Evolutionary conservation across 1,140 invertebrate genomes (phyloP), one percentile per base, ranked within the genome.

Genomic region (Episyrphus balteatus): DNA sequence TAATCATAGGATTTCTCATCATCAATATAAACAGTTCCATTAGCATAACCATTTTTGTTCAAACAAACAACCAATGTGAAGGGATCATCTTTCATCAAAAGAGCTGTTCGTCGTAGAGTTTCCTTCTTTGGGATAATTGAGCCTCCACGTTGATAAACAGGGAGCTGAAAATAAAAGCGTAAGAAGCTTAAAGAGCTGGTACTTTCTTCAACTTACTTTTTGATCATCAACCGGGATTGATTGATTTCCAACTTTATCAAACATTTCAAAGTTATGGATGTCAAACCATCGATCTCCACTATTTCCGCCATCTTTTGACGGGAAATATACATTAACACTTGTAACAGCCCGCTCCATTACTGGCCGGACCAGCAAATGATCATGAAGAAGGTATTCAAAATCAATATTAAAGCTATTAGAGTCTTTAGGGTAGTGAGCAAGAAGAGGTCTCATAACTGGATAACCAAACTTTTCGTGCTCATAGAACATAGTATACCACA

Each of bases 401-500:
- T 98, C 92, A 47, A 95, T 84, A 19, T 76, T 75, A 62, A 86
- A 92, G 0, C 83, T 80, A 17, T 82, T 74, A 32, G 74, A 70
- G 59, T 99, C 95, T 10, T 75, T 62, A 0, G 92, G 90, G 70
- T 88, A 99, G 54, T 97, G 82, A 38, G 84, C 77, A 81, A 92
- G 94, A 10, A 97, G 55, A 2, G 96, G 93, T 42, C 89, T 72
- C 71, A 98, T 91, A 0, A 95, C 84, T 0, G 96, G 93, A 31
- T 73, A 72, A 5, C 81, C 89, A 50, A 76, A 83, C 18, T 77
- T 61, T 49, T 94, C 84, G 59, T 93, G 86, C 58, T 97, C 84
- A 67, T 88, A 88, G 72, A 98, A 99, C 9, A 95, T 62, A 0
- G 94, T 97, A 68, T 99, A 97, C 93, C 92, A 98, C 49, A 87